Evolutionary conservation across 2,797 vertebrate genomes (phyloP), one percentile per base, ranked within the genome.

Genomic region (Pyrocephalus nanus): DNA sequence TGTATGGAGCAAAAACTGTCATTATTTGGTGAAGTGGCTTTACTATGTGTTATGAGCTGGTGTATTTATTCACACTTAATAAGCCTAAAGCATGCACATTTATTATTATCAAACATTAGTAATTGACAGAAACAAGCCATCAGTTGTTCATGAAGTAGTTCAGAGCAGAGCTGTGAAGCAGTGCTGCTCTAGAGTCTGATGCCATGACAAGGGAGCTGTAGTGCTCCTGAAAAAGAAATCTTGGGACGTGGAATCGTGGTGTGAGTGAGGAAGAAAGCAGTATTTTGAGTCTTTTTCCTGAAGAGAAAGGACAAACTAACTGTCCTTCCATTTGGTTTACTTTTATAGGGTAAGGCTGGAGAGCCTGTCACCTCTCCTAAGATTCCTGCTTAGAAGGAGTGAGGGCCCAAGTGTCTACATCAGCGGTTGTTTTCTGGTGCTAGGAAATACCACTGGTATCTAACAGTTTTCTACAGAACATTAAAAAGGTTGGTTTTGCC

Each of bases 201-300:
- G 43, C 18, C 1, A 1, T 2, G 4, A 34, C 1, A 3, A 50
- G 17, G 29, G 36, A 89, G 38, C 12, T 18, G 7, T 14, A 8
- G 51, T 1, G 5, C 12, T 74, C 8, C 80, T 77, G 36, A 64
- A 54, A 77, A 48, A 90, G 29, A 64, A 61, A n/a, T n/a, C 13
- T 25, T 2, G 0, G 57, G 19, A 22, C 0, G 0, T 60, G 36
- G 34, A 86, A 21, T 26, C 21, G 40, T 53, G 61, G 2, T 74
- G 23, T 48, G 36, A 64, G 19, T 8, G n/a, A 86, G 65, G 32
- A 77, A 7, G 15, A 66, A 82, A 58, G 12, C 12, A 58, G 3
- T 66, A 47, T 80, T 81, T 90, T 51, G 45, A 78, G n/a, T 81
- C 5, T 14, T 77, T 64, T 6, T n/a, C 29, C 14, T 72, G 42